These are phyloP conservation scores for Ptychochromis oligacanthus DNA, from an alignment of 2,113 vertebrate genomes.

Conservation along the genomic window DNA sequence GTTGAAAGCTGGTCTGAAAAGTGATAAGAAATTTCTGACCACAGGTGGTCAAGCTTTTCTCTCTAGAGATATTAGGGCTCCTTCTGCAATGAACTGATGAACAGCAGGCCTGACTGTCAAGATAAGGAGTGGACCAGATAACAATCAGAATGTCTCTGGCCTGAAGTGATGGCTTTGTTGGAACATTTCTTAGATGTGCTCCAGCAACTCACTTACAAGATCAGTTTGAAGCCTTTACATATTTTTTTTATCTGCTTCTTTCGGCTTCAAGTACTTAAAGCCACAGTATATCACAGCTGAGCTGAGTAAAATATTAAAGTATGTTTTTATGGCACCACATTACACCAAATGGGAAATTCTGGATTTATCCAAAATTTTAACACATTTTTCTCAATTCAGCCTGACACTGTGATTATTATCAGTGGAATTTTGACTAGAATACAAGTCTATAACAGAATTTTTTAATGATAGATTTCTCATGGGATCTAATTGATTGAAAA, in stretches of 20 bases:
- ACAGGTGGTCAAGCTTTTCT: neutral
- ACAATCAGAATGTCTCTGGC: slow-evolving; percentile 42
- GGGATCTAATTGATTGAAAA: neutral
- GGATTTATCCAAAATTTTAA: neutral
- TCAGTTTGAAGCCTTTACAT: neutral
- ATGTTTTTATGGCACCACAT: neutral
- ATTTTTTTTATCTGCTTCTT: neutral
- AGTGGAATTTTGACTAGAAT: neutral
- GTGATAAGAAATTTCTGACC: slow-evolving; percentile 22
- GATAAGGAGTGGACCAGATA: slow-evolving; percentile 58
- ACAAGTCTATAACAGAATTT: neutral
- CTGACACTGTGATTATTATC: neutral
- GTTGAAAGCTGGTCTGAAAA: neutral
- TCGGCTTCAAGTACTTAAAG: neutral
- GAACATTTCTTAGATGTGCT: neutral
- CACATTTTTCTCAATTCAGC: neutral
- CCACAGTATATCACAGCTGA: neutral
- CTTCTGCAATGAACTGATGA: slow-evolving; percentile 45
- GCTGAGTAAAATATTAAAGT: neutral
- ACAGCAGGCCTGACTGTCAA: slow-evolving; percentile 57
- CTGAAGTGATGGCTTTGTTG: slow-evolving; percentile 18
- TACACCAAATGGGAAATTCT: neutral
- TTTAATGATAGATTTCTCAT: neutral
- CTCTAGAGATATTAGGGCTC: slow-evolving; percentile 26
- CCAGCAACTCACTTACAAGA: neutral